phyloP scores from a whole-genome alignment of 2,888 invertebrate species.

The Rhingia rostrata region DNA sequence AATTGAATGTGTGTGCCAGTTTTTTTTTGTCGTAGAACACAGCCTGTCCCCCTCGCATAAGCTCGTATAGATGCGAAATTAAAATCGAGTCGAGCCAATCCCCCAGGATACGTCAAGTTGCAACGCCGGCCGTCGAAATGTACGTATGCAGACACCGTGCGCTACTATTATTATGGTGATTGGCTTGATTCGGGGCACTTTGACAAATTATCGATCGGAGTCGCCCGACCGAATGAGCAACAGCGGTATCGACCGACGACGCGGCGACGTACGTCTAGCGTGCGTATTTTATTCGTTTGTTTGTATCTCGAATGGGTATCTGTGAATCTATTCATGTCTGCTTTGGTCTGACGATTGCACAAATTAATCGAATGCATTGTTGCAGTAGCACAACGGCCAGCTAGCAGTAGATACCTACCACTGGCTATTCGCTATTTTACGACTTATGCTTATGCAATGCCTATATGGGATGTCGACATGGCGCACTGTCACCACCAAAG shows the following conservation, averaged over 20 bases:
- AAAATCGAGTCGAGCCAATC: conserved; percentile 60
- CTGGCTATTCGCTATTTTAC: conserved; percentile 53
- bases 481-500: conserved; percentile 50
- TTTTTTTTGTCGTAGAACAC: conserved; percentile 21
- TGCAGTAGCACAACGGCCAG: background rate
- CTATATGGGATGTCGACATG: conserved; percentile 62
- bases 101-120: conserved; percentile 58
- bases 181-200: conserved; percentile 72
- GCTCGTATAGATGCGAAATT: conserved; percentile 1
- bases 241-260: conserved; percentile 1
- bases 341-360: conserved; percentile 69
- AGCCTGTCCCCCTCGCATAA: background rate
- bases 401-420: conserved; percentile 23
- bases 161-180: conserved; percentile 70
- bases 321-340: conserved; percentile 63
- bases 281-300: conserved; percentile 41
- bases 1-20: conserved; percentile 70
- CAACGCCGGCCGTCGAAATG: conserved; percentile 3
- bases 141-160: conserved; percentile 56
- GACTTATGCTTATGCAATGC: conserved; percentile 69
- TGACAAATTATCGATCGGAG: conserved; percentile 73
- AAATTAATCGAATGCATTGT: conserved; percentile 72
- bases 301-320: conserved; percentile 4
- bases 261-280: conserved; percentile 49
- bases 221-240: conserved; percentile 52